A percentile compares a stretch with the other conserved stretches of the same genome.
These are phyloP conservation scores for Atlantisia rogersi DNA, from an alignment of 2,113 vertebrate genomes.

Conservation along the genomic window DNA sequence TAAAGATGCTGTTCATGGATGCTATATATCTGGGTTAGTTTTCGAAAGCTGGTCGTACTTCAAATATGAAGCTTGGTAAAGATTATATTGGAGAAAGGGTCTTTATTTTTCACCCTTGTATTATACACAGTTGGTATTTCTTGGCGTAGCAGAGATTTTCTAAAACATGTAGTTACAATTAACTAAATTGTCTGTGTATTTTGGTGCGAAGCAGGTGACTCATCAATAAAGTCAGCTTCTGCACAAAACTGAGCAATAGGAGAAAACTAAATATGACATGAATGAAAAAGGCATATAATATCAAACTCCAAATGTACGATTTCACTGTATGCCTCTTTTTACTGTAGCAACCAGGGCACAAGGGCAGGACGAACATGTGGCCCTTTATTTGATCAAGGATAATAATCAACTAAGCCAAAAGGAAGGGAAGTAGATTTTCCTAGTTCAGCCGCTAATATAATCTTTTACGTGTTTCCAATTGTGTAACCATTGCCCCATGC, in stretches of 20 bases:
- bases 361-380: slow-evolving; percentile 82
- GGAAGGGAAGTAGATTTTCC: slow-evolving; percentile 74
- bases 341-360: slow-evolving; percentile 77
- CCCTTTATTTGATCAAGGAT: slow-evolving; percentile 83
- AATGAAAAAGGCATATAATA: slow-evolving; percentile 19
- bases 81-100: background rate
- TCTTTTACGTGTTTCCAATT: slow-evolving; percentile 65
- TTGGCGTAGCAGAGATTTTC: background rate
- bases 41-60: background rate
- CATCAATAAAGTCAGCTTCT: background rate
- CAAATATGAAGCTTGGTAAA: background rate
- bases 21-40: background rate
- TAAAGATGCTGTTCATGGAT: background rate
- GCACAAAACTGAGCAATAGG: background rate
- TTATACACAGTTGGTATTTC: background rate
- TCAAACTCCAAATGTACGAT: slow-evolving; percentile 48
- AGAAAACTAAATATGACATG: background rate
- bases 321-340: slow-evolving; percentile 60
- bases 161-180: background rate
- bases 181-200: background rate
- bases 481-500: slow-evolving; percentile 39
- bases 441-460: slow-evolving; percentile 72
- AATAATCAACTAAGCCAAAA: slow-evolving; percentile 83
- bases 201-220: background rate
- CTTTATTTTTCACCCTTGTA: background rate